These are phyloP conservation scores for Myiagra hebetior DNA, from an alignment of 2,113 vertebrate genomes.

Conservation along the genomic window DNA sequence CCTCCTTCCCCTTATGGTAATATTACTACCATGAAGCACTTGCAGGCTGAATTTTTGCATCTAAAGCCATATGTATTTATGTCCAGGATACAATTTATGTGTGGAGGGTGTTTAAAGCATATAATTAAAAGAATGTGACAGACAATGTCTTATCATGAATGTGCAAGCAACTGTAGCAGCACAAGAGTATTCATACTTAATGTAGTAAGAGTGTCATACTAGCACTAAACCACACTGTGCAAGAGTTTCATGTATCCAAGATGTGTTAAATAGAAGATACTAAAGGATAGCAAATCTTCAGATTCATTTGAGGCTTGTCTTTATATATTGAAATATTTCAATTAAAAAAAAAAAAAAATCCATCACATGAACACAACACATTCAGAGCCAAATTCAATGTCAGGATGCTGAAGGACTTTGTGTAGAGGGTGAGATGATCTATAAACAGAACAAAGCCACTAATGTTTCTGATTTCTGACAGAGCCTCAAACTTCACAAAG, in stretches of 20 bases:
- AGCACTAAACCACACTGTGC: not conserved
- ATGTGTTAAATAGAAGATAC: not conserved
- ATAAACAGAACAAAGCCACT: not conserved
- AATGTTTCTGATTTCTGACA: not conserved
- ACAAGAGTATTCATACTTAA: not conserved
- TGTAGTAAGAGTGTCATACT: not conserved
- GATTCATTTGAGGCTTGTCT: not conserved
- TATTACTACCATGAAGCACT: not conserved
- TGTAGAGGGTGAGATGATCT: not conserved
- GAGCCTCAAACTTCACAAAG: not conserved
- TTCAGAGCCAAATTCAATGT: not conserved
- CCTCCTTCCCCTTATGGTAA: not conserved
- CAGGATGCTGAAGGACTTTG: not conserved
- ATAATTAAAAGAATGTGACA: not conserved
- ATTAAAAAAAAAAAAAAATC: not conserved
- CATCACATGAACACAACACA: fast-evolving
- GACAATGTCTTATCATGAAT: not conserved
- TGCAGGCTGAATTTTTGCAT: not conserved
- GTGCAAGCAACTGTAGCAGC: not conserved
- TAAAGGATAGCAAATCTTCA: not conserved
- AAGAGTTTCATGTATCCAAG: not conserved
- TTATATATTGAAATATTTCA: not conserved
- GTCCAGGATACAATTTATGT: not conserved
- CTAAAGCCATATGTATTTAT: not conserved
- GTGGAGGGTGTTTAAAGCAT: not conserved